Percentiles rank a stretch among this genome's conserved stretches.
These are phyloP conservation scores for Propithecus deckenii DNA, from an alignment of 2,797 vertebrate species.

Conservation along the genomic window DNA sequence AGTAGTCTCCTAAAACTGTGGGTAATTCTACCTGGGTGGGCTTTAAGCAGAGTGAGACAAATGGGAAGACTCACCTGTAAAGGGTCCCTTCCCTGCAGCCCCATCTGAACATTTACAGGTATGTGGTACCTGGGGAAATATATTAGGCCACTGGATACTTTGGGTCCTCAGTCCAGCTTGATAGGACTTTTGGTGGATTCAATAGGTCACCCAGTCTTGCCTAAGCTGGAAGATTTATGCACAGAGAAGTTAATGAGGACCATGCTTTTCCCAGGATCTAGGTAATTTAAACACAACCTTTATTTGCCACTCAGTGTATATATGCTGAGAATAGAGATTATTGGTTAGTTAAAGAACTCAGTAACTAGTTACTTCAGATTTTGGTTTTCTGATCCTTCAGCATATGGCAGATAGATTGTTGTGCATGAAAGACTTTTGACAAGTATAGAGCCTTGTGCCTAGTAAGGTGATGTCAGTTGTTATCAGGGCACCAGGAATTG, in stretches of 20 bases:
- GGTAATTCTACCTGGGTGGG: neutral
- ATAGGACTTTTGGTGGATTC: neutral
- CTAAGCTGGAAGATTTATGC: neutral
- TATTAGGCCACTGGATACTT: neutral
- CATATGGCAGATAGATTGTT: neutral
- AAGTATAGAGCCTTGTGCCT: neutral
- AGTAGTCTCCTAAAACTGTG: constrained; percentile 11
- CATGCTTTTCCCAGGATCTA: neutral
- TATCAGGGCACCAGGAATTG: constrained; percentile 17
- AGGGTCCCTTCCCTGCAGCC: neutral
- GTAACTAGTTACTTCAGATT: constrained; percentile 26
- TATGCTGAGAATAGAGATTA: neutral
- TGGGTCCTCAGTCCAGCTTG: neutral
- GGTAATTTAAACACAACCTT: constrained; percentile 20
- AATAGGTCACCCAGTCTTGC: neutral
- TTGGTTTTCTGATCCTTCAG: constrained; percentile 11
- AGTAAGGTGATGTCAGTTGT: neutral
- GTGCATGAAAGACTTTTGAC: neutral
- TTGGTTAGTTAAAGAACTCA: constrained; percentile 14
- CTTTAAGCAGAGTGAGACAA: constrained; percentile 5
- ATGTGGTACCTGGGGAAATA: neutral
- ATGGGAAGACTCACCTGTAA: neutral
- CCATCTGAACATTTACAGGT: neutral
- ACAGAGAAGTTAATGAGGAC: neutral
- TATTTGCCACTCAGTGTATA: neutral